phyloP scores from a whole-genome alignment of 1,140 invertebrate genomes.

The Drosophila ohnishii region DNA sequence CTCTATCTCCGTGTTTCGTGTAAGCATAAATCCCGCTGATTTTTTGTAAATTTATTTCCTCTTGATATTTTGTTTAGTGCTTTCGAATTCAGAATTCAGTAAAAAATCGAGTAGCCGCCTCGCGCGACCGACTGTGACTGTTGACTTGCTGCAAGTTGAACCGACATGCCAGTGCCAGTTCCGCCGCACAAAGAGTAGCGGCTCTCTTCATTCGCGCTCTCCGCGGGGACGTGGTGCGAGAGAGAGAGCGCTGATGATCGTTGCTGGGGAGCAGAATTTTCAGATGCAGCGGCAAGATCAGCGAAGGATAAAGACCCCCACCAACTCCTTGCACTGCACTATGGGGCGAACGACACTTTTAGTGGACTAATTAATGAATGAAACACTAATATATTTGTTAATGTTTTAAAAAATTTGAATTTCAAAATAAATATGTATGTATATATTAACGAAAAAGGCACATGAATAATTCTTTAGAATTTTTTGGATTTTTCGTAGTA shows the following conservation, averaged over 20 bases:
- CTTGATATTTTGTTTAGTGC: slow-evolving; percentile 14
- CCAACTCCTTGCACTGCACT: neutral
- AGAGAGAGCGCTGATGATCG: slow-evolving; percentile 5
- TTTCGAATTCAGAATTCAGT: slow-evolving; percentile 7
- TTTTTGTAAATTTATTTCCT: slow-evolving; percentile 29
- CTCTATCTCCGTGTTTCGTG: slow-evolving; percentile 34
- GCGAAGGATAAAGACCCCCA: slow-evolving; percentile 4
- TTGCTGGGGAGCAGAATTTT: neutral
- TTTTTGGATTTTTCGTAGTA: no score
- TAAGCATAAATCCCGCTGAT: slow-evolving; percentile 27
- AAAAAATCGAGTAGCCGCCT: slow-evolving; percentile 10
- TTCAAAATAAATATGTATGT: no score
- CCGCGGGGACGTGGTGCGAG: neutral
- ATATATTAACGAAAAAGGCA: no score
- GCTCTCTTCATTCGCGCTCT: slow-evolving; percentile 10
- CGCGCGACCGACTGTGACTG: slow-evolving; percentile 22
- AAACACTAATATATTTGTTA: no score
- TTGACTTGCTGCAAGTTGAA: slow-evolving; percentile 1
- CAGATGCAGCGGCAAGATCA: neutral
- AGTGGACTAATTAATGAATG: neutral
- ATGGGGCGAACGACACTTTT: neutral
- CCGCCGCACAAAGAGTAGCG: slow-evolving; percentile 14
- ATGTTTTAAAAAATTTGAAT: no score
- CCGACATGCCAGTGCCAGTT: slow-evolving; percentile 4
- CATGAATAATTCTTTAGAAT: no score